Conservation (phyloP, 1,140 invertebrate species). For the Saccostrea glomerata region DNA sequence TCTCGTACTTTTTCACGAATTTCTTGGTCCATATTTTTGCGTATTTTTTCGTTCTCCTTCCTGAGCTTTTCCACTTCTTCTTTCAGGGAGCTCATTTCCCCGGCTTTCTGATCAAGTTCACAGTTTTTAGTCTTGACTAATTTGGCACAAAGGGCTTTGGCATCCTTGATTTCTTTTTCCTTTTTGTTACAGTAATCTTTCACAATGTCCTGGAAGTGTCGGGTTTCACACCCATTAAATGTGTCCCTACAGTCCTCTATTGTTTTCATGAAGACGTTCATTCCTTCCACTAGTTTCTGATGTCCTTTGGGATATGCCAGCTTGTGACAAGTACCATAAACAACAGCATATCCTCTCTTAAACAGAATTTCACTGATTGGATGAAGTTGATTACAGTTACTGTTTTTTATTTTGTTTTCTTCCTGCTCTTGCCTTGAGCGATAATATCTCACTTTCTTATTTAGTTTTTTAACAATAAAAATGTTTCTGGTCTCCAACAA, state of each 20-base stretch:
- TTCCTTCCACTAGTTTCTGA: slow-evolving; percentile 27
- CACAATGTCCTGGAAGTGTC: slow-evolving; percentile 23
- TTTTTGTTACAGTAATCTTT: slow-evolving; percentile 17
- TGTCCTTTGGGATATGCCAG: neutral
- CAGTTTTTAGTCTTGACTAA: slow-evolving; percentile 25
- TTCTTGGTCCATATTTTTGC: slow-evolving; percentile 19
- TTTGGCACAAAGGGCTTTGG: slow-evolving; percentile 8
- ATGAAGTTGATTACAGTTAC: neutral
- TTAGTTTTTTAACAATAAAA: slow-evolving; percentile 28
- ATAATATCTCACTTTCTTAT: slow-evolving; percentile 3
- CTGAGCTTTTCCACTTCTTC: slow-evolving; percentile 12
- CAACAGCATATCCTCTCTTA: neutral
- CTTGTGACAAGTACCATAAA: slow-evolving; percentile 34
- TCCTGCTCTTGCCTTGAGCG: neutral
- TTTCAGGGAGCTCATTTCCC: neutral
- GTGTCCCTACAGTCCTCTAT: slow-evolving; percentile 17
- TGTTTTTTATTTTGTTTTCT: neutral
- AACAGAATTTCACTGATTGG: slow-evolving; percentile 2
- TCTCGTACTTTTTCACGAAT: slow-evolving; percentile 29
- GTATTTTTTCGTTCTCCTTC: slow-evolving; percentile 10
- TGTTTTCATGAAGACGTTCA: neutral
- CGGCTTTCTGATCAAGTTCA: neutral
- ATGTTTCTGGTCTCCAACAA: neutral
- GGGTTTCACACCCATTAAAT: neutral
- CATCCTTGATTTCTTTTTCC: slow-evolving; percentile 30